Conservation (phyloP, 2,113 vertebrate species). For the Eidolon helvum region DNA sequence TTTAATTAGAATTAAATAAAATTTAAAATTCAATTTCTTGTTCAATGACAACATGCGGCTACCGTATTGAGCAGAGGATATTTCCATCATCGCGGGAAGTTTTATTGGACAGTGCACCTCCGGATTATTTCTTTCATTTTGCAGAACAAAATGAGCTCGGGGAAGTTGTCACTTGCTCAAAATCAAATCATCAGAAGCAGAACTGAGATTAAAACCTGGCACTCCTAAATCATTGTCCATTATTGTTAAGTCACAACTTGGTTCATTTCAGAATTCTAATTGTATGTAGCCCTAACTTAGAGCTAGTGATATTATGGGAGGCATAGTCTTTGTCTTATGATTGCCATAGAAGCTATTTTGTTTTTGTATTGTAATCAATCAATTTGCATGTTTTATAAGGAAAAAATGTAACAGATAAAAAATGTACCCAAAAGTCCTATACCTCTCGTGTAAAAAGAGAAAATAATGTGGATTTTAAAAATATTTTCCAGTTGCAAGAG, state of each 20-base stretch:
- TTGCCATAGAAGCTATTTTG: background rate
- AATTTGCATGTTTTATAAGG: background rate
- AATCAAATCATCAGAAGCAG: conserved; percentile 36
- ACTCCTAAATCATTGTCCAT: background rate
- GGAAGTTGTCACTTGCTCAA: background rate
- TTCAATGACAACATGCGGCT: background rate
- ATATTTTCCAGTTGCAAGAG: background rate
- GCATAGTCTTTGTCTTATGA: background rate
- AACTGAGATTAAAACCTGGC: background rate
- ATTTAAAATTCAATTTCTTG: background rate
- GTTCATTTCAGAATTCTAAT: background rate
- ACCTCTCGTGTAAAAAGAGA: background rate
- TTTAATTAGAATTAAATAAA: background rate
- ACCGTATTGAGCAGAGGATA: background rate
- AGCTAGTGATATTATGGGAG: background rate
- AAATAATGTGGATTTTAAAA: background rate
- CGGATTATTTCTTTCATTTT: background rate
- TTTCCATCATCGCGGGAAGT: background rate
- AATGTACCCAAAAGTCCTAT: background rate
- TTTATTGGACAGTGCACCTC: background rate
- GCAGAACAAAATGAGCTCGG: conserved; percentile 15
- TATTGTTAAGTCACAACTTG: background rate
- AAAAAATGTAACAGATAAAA: background rate
- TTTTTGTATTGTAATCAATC: conserved; percentile 11
- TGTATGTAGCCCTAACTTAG: background rate